Evolutionary conservation across 1,140 invertebrate genomes (phyloP), one percentile per base, ranked within the genome.

Genomic region (Polypedilum pembai): DNA sequence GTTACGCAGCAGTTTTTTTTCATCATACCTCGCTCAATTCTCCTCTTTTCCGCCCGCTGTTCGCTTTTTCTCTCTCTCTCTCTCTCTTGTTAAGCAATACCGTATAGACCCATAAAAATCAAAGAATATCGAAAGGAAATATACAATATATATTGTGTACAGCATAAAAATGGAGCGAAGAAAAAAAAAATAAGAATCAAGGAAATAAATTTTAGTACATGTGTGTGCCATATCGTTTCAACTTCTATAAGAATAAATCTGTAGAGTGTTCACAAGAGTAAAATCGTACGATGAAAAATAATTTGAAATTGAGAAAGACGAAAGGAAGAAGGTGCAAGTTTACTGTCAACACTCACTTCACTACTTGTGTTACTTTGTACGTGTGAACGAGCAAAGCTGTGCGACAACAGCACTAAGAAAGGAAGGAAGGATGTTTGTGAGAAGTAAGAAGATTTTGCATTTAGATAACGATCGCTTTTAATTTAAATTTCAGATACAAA

Each of bases 21-120:
- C 65, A 18, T n/a, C 65, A 33, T 33, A 33, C 24, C 24, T 33
- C 24, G 5, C 65, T 69, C 8, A 5, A 5, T 18, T 18, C 45
- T 56, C 45, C 45, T 56, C 45, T 12, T 4, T 56, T n/a, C 45
- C 41, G 12, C 45, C n/a, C 45, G 45, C 12, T 33, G 24, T 33
- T 33, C 24, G 24, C 5, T 33, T 33, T 45, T 56, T 56, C 15
- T 56, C 45, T 56, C 4, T 69, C 8, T 69, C 8, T 8, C 15
- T 8, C 18, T 69, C 17, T 69, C 65, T 69, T 18, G 65, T 69
- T 69, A 69, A 69, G 65, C 65, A 69, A 69, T 69, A 69, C 65
- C 65, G 20, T 69, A 69, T 69, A 69, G 65, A 69, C 65, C 65
- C 65, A 69, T 69, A 69, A 69, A 69, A 69, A 69, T 69, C 65